Conservation (phyloP, 2,797 vertebrate genomes). For the Xerus rutilus region DNA sequence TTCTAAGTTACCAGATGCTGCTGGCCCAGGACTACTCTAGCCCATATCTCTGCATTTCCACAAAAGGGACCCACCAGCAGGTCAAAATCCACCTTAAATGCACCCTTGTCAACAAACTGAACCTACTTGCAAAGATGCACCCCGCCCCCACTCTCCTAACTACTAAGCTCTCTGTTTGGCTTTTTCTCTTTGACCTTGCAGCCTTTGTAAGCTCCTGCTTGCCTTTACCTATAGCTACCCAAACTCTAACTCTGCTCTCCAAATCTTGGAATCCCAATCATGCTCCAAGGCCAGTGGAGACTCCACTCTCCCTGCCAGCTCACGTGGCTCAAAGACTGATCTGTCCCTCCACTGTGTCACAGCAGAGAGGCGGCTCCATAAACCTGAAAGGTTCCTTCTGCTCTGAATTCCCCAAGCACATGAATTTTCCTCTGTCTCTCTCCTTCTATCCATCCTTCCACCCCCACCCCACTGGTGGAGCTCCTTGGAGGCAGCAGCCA, state of each 20-base stretch:
- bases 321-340: background rate
- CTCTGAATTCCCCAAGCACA: background rate
- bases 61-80: background rate
- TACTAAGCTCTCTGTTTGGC: background rate
- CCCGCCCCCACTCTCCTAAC: accelerated
- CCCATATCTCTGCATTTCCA: background rate
- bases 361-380: background rate
- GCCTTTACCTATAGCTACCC: background rate
- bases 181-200: background rate
- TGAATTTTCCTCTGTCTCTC: background rate
- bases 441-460: too few relatives aligned
- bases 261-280: background rate
- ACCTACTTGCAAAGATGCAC: background rate
- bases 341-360: background rate
- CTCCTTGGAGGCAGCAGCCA: background rate
- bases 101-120: background rate
- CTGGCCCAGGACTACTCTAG: background rate
- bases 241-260: background rate
- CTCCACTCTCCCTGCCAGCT: background rate
- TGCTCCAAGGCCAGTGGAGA: background rate
- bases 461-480: background rate
- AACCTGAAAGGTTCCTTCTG: background rate
- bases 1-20: background rate
- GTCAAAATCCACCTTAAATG: background rate
- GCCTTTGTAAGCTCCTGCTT: background rate